phyloP scores from a whole-genome alignment of 2,797 vertebrate genomes.

The Podargus strigoides region DNA sequence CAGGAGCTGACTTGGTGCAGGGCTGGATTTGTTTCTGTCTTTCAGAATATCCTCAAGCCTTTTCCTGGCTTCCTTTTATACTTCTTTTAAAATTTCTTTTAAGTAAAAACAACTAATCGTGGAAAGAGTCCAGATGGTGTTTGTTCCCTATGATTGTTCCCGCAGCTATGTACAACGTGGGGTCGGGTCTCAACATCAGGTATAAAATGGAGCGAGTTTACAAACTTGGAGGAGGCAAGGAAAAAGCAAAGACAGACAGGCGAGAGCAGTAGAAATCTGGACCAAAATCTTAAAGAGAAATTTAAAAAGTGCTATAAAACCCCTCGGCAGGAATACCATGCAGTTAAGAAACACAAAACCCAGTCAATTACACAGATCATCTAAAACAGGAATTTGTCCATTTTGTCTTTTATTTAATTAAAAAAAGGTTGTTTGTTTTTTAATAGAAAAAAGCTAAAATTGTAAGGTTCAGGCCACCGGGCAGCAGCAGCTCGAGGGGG shows the following conservation, averaged over 20 bases:
- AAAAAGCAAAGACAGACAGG: constrained; percentile 48
- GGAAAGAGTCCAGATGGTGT: constrained; percentile 70
- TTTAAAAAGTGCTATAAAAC: constrained; percentile 72
- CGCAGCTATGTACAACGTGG: constrained; percentile 73
- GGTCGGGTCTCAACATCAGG: constrained; percentile 62
- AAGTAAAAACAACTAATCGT: constrained; percentile 60
- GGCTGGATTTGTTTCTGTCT: constrained; percentile 54
- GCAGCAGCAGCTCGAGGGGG: constrained; percentile 54
- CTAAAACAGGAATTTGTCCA: constrained; percentile 53
- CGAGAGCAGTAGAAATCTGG: constrained; percentile 62
- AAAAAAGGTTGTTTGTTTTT: constrained; percentile 59
- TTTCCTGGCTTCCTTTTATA: constrained; percentile 41
- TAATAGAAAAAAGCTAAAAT: constrained; percentile 70
- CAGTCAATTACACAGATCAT: constrained; percentile 52
- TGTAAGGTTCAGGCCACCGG: constrained; percentile 40
- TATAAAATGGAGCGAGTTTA: constrained; percentile 71
- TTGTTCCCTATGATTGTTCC: constrained; percentile 76
- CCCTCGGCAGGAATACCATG: constrained; percentile 63
- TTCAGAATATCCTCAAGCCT: constrained; percentile 49
- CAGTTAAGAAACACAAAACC: constrained; percentile 69
- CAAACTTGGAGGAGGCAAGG: constrained; percentile 56
- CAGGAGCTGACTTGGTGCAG: constrained; percentile 59
- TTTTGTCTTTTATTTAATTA: constrained; percentile 45
- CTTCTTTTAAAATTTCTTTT: constrained; percentile 26
- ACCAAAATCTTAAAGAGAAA: constrained; percentile 70